These are phyloP conservation scores for Orbicella faveolata DNA, from an alignment of 64 coral and sea anemone genomes.

Conservation along the genomic window DNA sequence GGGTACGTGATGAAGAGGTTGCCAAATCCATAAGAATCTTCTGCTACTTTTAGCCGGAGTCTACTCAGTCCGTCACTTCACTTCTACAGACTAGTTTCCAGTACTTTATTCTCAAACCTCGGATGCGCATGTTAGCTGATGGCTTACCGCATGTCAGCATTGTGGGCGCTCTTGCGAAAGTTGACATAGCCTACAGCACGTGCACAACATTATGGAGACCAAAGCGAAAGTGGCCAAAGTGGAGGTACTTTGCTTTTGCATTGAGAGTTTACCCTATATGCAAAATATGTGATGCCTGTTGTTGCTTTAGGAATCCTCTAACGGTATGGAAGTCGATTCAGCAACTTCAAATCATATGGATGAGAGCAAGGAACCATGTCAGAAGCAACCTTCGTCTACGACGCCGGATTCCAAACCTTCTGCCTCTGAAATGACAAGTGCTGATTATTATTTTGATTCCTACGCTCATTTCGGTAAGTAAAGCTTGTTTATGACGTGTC, in stretches of 20 bases:
- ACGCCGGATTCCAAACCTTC: not conserved
- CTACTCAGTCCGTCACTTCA: too few species aligned
- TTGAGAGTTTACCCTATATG: not conserved
- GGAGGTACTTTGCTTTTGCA: conserved; percentile 41
- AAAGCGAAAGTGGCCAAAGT: conserved; percentile 89
- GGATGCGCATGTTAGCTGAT: not conserved
- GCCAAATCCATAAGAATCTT: too few species aligned
- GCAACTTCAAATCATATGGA: conserved; percentile 16
- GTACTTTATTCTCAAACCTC: not conserved
- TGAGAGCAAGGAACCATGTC: conserved; percentile 23
- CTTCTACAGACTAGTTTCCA: not conserved
- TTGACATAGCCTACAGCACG: conserved; percentile 39
- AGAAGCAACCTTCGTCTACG: conserved; percentile 15
- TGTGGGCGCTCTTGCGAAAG: conserved; percentile 52
- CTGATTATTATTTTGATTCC: conserved; percentile 99
- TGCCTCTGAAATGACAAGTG: conserved; percentile 95
- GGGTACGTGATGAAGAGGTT: too few species aligned
- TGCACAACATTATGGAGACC: conserved; percentile 76
- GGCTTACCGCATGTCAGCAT: not conserved
- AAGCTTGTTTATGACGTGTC: not conserved
- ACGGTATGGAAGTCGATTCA: conserved; percentile 65
- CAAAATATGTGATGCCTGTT: conserved; percentile 3
- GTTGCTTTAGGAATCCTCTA: conserved; percentile 41
- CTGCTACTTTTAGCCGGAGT: too few species aligned
- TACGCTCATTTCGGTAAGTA: conserved; percentile 98